Evolutionary conservation across 2,888 invertebrate genomes (phyloP), one percentile per base, ranked within the genome.

Genomic region (Sericinus montela): DNA sequence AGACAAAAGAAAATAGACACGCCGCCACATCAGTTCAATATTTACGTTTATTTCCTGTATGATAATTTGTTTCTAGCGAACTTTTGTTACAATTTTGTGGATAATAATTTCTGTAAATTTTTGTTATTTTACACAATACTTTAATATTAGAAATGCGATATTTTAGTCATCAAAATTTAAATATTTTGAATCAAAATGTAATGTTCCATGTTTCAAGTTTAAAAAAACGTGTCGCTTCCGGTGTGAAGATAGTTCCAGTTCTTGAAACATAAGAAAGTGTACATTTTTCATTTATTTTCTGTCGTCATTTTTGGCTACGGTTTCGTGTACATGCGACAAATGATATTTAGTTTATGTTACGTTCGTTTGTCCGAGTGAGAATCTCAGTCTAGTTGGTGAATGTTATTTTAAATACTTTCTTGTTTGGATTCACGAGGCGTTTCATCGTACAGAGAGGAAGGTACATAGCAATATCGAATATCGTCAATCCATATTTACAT

Each of bases 201-300:
- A 69, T 69, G 67, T 65, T 72, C 56, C 61, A 62, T 66, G 66
- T 67, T 69, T 73, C 68, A 60, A 69, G 68, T 75, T 78, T 72
- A 71, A 80, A 85, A 44, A 81, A 81, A 79, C 69, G 72, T 61
- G 54, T 70, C 66, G 70, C 73, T 84, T 88, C 88, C 88, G 87
- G 88, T 85, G 75, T 86, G 88, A 87, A 84, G 65, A 62, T 75
- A 82, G 86, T 79, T 79, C 9, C n/a, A 29, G 11, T 25, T 25
- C 73, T 68, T 79, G 80, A 85, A 86, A 85, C 86, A 81, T 81
- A 81, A 76, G 80, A 87, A 86, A 87, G 87, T 86, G 80, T 72
- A 67, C 66, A 75, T 76, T 83, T n/a, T 85, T 86, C 84, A 83
- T 86, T 86, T 87, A 87, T 87, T 87, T 88, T 88, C 82, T 80